Base-by-base conservation (phyloP, 2,113 vertebrate genomes). In the Gavia stellata region DNA sequence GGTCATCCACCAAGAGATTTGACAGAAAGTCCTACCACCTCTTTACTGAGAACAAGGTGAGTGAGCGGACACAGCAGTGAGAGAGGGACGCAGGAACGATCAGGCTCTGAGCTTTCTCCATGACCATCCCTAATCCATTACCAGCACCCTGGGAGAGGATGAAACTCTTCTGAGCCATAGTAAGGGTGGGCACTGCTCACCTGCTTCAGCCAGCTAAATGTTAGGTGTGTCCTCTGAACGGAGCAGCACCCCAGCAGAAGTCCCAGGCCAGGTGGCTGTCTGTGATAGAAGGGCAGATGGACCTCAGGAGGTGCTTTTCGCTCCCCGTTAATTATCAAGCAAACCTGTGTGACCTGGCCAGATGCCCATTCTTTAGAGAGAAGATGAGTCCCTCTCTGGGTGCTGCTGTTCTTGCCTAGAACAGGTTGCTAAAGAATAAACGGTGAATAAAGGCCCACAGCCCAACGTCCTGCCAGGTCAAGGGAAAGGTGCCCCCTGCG, bases 1-100 rank as follows among this genome's bases (percentile, higher is more conserved):
- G 98, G 80, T 94, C 97, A 9, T 95, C 97, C 45, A 94, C 98
- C 14, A 98, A 97, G 79, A 85, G 98, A 36, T 91, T 95, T 2
- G 40, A 95, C 59, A 45, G 61, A 17, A 97, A 83, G 74, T 63
- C 63, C n/a, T 81, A 68, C 68, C 71, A 75, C 59, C 49, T 91
- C 49, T 42, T 97, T 66, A 14, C 83, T 53, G 97, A 97, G 73
- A 97, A 72, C 29, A 70, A 93, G 80, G 98, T 98, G 88, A 97
- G 98, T 63, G 33, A 68, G 44, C 3, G 5, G 58, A 7, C 18
- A 9, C 5, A 5, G 24, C 12, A 14, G 40, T 28, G 45, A 78
- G 31, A 86, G 44, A 53, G 33, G 40, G 28, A 9, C 5, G 3
- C 20, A 7, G 44, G 58, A 70, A 40, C 0, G 0, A 10, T 12